Evolutionary conservation across 2,888 invertebrate genomes (phyloP).

Genomic region (Pterobdella sp.): DNA sequence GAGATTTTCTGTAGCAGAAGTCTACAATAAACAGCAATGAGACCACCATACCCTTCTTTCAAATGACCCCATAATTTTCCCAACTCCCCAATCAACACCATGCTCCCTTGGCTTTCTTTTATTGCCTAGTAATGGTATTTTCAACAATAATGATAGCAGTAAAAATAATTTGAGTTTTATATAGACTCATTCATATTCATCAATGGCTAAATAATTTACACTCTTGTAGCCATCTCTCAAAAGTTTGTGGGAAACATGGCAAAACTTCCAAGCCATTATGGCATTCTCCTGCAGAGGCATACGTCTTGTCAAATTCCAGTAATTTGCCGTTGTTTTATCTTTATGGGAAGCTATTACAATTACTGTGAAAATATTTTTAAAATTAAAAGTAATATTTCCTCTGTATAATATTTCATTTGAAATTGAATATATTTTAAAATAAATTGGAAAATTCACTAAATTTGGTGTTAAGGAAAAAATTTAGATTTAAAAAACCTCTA

Average conservation of each 20-base stretch:
- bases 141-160: background rate
- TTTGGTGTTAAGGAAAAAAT: too few relatives aligned
- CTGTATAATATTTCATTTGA: too few relatives aligned
- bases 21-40: conserved; percentile 79
- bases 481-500: too few relatives aligned
- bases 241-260: conserved; percentile 90
- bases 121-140: too few relatives aligned
- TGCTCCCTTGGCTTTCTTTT: conserved; percentile 34
- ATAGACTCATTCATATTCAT: background rate
- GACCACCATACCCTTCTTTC: conserved; percentile 84
- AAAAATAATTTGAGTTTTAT: background rate
- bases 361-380: too few relatives aligned
- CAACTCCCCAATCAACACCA: conserved; percentile 65
- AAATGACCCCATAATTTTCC: conserved; percentile 87
- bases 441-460: too few relatives aligned
- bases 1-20: conserved; percentile 80
- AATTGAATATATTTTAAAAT: too few relatives aligned
- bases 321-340: conserved; percentile 79
- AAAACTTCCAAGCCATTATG: conserved; percentile 97
- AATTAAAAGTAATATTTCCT: too few relatives aligned
- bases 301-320: conserved; percentile 69
- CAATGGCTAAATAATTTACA: conserved; percentile 52
- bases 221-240: conserved; percentile 86
- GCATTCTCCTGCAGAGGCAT: conserved; percentile 82
- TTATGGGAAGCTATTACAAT: conserved; percentile 84